Evolutionary conservation across 1,140 invertebrate species (phyloP), one percentile per base, ranked within the genome.

Genomic region (Drosophila truncata): DNA sequence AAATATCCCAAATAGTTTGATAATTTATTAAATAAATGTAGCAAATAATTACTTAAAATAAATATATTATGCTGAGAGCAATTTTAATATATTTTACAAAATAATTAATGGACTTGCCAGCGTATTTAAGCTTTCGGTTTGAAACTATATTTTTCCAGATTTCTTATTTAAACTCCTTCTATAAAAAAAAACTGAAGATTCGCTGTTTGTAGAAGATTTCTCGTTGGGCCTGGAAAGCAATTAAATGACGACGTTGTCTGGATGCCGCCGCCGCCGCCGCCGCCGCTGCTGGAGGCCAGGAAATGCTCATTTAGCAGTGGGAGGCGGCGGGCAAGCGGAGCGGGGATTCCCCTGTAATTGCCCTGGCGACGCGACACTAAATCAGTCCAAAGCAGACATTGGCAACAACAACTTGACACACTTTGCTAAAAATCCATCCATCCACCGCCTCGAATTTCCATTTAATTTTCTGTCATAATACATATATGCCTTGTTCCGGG

Each of bases 241-340:
- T 92, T 92, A 92, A 92, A 91, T 66, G 69, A 41, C 71, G 63
- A 69, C 63, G 72, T 73, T 76, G 82, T 81, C 77, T 72, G 67
- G 81, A 77, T 74, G 82, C 73, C 91, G 61, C 27, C 27, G 27
- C 67, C 91, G 61, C 67, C 91, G 61, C 71, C 91, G 55, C 91
- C 78, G 84, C 73, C 91, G 61, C 91, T 91, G 61, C 91, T 92
- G 87, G 91, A 90, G 78, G 91, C 87, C 91, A 92, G 91, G 91
- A 92, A 92, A 92, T 81, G 85, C 87, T 92, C 87, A 92, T 92
- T 92, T 92, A 92, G 81, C 74, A 75, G 69, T 69, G 69, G 85
- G 55, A 78, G 74, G 58, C 25, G 52, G 33, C 14, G 52, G 31
- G 52, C 67, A 18, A 35, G 65, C 16, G 27, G 18, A 14, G 11